Conservation (phyloP, 2,113 vertebrate species). For the Gavialis gangeticus region DNA sequence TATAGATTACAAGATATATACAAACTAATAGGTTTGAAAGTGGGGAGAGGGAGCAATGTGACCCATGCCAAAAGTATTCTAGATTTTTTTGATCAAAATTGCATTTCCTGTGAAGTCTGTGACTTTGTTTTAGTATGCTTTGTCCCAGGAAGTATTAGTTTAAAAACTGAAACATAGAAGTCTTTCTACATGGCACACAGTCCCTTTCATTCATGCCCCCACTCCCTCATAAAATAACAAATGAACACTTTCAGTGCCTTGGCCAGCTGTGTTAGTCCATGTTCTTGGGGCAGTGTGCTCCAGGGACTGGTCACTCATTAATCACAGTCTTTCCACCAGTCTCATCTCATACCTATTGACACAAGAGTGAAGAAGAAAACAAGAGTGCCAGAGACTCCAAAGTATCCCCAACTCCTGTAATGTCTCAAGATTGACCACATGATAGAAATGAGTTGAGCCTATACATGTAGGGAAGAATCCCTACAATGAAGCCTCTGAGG, state of each 20-base stretch:
- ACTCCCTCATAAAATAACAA: not conserved
- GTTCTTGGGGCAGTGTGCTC: not conserved
- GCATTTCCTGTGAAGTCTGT: not conserved
- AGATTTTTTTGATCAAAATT: not conserved
- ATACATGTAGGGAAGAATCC: constrained; percentile 26
- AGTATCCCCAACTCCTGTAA: constrained; percentile 2
- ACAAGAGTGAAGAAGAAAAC: not conserved
- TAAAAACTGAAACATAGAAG: not conserved
- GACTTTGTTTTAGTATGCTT: constrained; percentile 58
- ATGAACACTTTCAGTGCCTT: not conserved
- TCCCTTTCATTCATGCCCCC: not conserved
- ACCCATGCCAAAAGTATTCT: not conserved
- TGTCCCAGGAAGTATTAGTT: not conserved
- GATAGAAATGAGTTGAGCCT: constrained; percentile 16
- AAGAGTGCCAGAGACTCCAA: constrained; percentile 17
- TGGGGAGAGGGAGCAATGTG: fast-evolving
- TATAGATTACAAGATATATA: not conserved
- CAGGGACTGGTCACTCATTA: not conserved
- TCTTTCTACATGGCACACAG: not conserved
- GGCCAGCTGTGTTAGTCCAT: not conserved
- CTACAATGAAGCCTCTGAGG: not conserved
- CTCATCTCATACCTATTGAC: not conserved
- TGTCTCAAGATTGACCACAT: not conserved
- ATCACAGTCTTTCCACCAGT: not conserved
- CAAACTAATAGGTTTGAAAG: not conserved